Percentiles rank a stretch among this genome's conserved stretches.
These are phyloP conservation scores for Cordilura impudica DNA, from an alignment of 2,888 invertebrate genomes.

Conservation along the genomic window DNA sequence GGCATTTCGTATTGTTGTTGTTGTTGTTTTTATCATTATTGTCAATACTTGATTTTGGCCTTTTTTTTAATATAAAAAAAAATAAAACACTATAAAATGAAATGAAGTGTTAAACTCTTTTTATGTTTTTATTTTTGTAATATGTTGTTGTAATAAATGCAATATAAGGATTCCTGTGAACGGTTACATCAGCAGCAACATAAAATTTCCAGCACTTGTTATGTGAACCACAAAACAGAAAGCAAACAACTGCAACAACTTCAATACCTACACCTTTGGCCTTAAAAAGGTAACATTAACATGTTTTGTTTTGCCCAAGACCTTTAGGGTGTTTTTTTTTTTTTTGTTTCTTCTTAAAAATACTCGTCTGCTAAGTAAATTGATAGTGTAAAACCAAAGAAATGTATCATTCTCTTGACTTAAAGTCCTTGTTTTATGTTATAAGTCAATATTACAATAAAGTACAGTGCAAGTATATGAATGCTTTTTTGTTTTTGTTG, in stretches of 20 bases:
- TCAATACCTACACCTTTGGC: constrained; percentile 26
- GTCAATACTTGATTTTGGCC: constrained; percentile 36
- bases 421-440: constrained; percentile 1
- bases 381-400: constrained; percentile 28
- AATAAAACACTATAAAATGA: neutral
- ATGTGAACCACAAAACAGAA: constrained; percentile 16
- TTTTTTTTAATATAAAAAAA: constrained; percentile 30
- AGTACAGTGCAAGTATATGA: no score
- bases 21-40: constrained; percentile 6
- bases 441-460: constrained; percentile 19
- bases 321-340: constrained; percentile 20
- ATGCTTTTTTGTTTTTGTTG: constrained; percentile 5
- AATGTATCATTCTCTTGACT: constrained; percentile 26
- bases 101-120: constrained; percentile 59
- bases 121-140: neutral
- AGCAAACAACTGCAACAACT: neutral
- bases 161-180: constrained; percentile 51
- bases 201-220: constrained; percentile 53
- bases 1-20: constrained; percentile 9
- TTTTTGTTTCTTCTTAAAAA: neutral
- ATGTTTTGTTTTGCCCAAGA: neutral
- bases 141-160: neutral
- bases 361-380: constrained; percentile 33
- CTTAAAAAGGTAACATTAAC: constrained; percentile 18
- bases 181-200: constrained; percentile 56